Base-by-base conservation (phyloP, 30 jellyfish, hydroid and myxozoan genomes). In the Turritopsis dohrnii region DNA sequence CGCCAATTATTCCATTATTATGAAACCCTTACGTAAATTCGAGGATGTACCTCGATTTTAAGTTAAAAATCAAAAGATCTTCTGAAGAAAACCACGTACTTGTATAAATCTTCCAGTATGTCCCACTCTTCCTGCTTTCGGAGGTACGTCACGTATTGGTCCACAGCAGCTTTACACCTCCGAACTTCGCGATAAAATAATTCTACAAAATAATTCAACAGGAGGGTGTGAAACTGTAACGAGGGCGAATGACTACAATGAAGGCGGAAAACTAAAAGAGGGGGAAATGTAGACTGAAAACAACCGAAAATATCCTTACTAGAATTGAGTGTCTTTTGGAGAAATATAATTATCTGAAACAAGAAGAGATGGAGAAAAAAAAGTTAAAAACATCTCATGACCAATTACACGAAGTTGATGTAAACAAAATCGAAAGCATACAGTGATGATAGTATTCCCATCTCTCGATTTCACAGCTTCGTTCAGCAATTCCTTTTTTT, bases 71-170 rank as follows among this genome's bases (percentile, higher is more conserved):
- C n/a, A n/a, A n/a, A n/a, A n/a, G n/a, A n/a, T n/a, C n/a, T 25
- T 1, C 53, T 18, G 29, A 22, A 27, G n/a, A n/a, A 23, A 16
- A 28, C 29, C 0, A 76, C 87, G 18, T 71, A 89, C 96, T 26
- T 53, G 83, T 83, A 89, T 18, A 89, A 54, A 52, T 84, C 88
- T 82, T 75, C 30, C 26, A 81, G 80, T 7, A 83, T 28, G 28
- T 80, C 81, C 87, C 84, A 89, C 26, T 89, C 89, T 8, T 52
- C 81, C 28, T 76, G 66, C 1, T 66, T 82, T 84, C 81, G 92
- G 1, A 89, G 84, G 81, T 89, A 89, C 0, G 83, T 87, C 22
- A 80, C 60, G 53, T 54, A 89, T 53, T 89, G 96, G 30, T 72
- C 65, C 29, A 89, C 28, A 21, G 93, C 96, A 18, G 41, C 41